Base-by-base conservation (phyloP, 1,140 invertebrate species). In the Arion vulgaris region DNA sequence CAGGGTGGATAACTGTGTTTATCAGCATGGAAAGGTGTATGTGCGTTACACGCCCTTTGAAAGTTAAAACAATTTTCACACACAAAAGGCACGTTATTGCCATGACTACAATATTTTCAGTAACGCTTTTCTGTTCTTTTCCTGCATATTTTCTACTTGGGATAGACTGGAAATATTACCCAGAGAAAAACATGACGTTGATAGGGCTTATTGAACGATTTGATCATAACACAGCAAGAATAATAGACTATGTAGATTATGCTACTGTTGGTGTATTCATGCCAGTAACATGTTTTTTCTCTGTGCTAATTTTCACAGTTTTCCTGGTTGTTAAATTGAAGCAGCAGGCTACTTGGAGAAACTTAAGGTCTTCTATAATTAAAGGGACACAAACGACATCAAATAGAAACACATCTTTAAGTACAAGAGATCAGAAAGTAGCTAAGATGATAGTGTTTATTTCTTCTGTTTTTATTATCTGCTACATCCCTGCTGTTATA, bases 1-100 rank as follows among this genome's bases (percentile, higher is more conserved):
- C 57, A n/a, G 57, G 57, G 26, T 62, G 57, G 57, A 62, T 62
- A 62, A 62, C 57, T 62, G 57, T 23, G 26, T 62, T 62, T 62
- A n/a, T n/a, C n/a, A n/a, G n/a, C n/a, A n/a, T n/a, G n/a, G n/a
- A n/a, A n/a, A n/a, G n/a, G n/a, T n/a, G 57, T n/a, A 23, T 62
- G 15, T 62, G 57, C 26, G 57, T 62, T 62, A 13, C 26, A 15
- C 57, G 5, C 5, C 62, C 62, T 7, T 32, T 66, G 32, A 66
- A 66, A 32, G 62, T 66, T 2, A 66, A 32, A 66, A 32, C n/a
- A 17, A 66, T 66, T 7, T 66, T 66, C n/a, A 66, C 62, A 28
- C n/a, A 1, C 5, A 23, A 34, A 28, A 66, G 5, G 32, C 62
- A 66, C n/a, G 5, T 66, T 7, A 32, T 34, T 66, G n/a, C 62